Percentiles rank a stretch among this genome's conserved stretches.
Evolutionary conservation across 2,797 vertebrate genomes (phyloP).

Genomic region (Margarornis squamiger): DNA sequence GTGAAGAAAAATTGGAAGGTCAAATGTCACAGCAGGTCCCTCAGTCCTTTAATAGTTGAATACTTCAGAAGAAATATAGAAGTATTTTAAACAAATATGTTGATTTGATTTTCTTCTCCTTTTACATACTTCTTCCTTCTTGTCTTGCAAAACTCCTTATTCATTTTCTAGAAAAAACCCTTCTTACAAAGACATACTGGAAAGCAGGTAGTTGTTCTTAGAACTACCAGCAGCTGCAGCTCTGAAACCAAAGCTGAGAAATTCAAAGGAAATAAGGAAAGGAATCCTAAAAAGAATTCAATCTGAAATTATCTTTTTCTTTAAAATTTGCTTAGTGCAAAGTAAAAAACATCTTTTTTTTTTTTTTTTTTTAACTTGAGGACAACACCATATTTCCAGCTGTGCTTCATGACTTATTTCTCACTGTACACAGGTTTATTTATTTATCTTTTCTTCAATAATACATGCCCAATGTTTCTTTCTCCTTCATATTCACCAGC

Average conservation of each 20-base stretch:
- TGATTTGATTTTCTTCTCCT: constrained; percentile 28
- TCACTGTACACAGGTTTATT: background rate
- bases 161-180: constrained; percentile 16
- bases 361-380: no score
- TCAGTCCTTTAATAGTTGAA: constrained; percentile 50
- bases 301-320: background rate
- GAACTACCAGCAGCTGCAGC: background rate
- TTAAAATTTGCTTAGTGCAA: background rate
- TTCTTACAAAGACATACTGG: background rate
- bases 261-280: constrained; percentile 18
- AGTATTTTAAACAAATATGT: constrained; percentile 50
- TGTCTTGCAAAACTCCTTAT: constrained; percentile 27
- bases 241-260: constrained; percentile 5
- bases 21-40: constrained; percentile 64
- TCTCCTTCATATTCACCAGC: background rate
- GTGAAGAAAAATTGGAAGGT: constrained; percentile 47
- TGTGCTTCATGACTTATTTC: background rate
- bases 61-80: constrained; percentile 52
- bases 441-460: background rate
- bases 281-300: background rate
- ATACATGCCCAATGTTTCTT: background rate
- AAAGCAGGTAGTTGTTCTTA: constrained; percentile 54
- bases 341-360: background rate
- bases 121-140: constrained; percentile 42
- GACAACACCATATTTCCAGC: background rate